phyloP scores from a whole-genome alignment of 2,797 vertebrate species.

The Malurus leucopterus region DNA sequence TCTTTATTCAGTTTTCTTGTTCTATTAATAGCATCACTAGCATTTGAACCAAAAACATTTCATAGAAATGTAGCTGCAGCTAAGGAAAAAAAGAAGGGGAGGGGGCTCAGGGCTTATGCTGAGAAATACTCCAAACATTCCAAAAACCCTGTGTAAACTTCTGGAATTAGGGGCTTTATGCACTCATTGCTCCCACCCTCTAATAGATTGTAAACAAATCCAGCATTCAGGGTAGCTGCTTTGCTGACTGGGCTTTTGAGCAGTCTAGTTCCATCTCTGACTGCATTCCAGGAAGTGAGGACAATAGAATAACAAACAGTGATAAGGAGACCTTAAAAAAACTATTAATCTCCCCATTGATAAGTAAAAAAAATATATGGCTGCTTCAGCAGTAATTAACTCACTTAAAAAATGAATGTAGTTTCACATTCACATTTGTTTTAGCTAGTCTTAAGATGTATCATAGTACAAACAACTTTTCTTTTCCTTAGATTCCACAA shows the following conservation, averaged over 20 bases:
- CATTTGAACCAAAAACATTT: background rate
- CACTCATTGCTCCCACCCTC: background rate
- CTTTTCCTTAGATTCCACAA: background rate
- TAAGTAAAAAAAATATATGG: background rate
- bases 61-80: background rate
- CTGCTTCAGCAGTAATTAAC: background rate
- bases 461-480: background rate
- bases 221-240: background rate
- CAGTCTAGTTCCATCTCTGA: background rate
- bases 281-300: constrained; percentile 22
- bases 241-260: constrained; percentile 3
- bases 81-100: accelerated
- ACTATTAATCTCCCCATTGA: background rate
- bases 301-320: constrained; percentile 30
- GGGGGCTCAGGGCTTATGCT: accelerated
- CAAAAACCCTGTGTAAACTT: background rate
- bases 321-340: background rate
- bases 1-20: background rate
- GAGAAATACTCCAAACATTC: background rate
- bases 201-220: background rate
- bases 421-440: background rate
- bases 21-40: background rate
- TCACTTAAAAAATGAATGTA: background rate
- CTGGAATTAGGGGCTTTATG: background rate
- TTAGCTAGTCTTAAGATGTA: background rate